phyloP scores from a whole-genome alignment of 92 coral and sea anemone species.

The Umimayanthus kanabou region DNA sequence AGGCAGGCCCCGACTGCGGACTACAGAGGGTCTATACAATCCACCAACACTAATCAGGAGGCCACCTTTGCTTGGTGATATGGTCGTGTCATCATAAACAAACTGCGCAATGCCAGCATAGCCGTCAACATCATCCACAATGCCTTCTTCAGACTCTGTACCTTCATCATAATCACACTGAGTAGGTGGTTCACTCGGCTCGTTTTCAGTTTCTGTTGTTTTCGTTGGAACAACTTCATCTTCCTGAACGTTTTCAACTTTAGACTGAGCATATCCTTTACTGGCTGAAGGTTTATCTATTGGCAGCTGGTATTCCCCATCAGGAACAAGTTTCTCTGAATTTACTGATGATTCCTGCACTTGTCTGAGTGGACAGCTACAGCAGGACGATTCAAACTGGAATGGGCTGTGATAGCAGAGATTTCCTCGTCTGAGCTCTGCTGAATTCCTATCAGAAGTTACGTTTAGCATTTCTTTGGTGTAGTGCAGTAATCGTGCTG shows the following conservation, averaged over 20 bases:
- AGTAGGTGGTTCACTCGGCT: background rate
- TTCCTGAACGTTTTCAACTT: background rate
- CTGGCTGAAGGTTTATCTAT: background rate
- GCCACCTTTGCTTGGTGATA: constrained; percentile 52
- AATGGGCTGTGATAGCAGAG: constrained; percentile 53
- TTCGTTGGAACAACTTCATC: background rate
- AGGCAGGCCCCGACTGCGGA: background rate
- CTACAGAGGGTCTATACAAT: background rate
- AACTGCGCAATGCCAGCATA: constrained; percentile 48
- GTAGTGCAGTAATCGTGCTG: constrained; percentile 86
- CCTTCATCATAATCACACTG: constrained; percentile 34
- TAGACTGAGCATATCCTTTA: background rate
- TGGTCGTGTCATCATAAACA: constrained; percentile 38
- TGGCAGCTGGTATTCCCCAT: background rate
- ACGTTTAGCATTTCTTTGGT: constrained; percentile 83
- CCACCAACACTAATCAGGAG: constrained; percentile 39
- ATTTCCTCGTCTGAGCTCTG: constrained; percentile 34
- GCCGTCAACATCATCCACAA: constrained; percentile 40
- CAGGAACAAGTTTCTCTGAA: background rate
- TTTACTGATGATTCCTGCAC: background rate
- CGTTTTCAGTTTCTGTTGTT: background rate
- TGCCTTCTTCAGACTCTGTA: constrained; percentile 39
- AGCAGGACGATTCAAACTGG: constrained; percentile 72
- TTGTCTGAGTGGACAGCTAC: constrained; percentile 66
- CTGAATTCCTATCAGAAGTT: constrained; percentile 50